Percentiles rank a stretch among this genome's conserved stretches.
These are phyloP conservation scores for Mycalesis mineus DNA, from an alignment of 2,888 invertebrate genomes.

Conservation along the genomic window DNA sequence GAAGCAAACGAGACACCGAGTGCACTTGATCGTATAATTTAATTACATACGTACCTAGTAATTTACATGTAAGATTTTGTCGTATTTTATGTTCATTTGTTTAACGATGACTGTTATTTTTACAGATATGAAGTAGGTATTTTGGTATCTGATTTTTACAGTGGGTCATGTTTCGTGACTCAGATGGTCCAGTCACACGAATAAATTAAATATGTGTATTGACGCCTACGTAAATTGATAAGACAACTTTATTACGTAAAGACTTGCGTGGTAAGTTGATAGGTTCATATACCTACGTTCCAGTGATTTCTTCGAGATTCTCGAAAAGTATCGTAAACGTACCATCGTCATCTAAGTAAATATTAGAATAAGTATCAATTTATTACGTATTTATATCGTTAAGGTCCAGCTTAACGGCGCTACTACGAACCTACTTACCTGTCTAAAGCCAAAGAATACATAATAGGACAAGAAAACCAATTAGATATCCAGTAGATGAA, in stretches of 20 bases:
- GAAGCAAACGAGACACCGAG: background rate
- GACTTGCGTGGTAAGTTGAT: background rate
- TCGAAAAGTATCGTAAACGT: too few relatives aligned
- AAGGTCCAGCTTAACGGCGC: too few relatives aligned
- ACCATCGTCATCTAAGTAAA: too few relatives aligned
- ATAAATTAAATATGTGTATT: background rate
- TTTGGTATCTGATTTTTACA: background rate
- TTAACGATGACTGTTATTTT: background rate
- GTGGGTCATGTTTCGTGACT: constrained; percentile 2
- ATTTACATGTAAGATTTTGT: background rate
- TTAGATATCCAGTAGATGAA: too few relatives aligned
- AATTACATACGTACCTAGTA: background rate
- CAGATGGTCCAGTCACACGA: constrained; percentile 2
- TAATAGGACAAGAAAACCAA: too few relatives aligned
- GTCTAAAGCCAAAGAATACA: too few relatives aligned
- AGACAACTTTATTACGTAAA: background rate
- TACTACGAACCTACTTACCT: too few relatives aligned
- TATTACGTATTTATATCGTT: too few relatives aligned
- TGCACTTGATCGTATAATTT: background rate
- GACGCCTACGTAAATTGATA: constrained; percentile 6
- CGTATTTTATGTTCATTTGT: background rate
- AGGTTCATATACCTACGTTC: background rate
- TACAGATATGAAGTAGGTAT: background rate
- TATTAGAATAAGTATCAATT: too few relatives aligned
- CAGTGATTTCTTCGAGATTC: background rate